phyloP scores from a whole-genome alignment of 2,113 vertebrate genomes.

The Dipodomys merriami region DNA sequence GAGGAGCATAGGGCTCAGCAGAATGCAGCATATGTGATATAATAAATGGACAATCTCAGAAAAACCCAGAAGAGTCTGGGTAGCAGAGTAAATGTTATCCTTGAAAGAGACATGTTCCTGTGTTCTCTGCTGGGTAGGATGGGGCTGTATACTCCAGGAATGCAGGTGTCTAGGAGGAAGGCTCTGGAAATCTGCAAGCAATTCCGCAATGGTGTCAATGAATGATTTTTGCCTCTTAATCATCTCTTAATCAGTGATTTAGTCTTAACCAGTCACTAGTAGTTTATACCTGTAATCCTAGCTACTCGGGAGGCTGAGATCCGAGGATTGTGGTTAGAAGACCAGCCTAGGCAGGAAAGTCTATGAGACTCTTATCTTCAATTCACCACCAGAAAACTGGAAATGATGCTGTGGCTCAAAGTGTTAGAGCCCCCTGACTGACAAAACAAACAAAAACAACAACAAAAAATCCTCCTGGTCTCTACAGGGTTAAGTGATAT shows the following conservation, averaged over 20 bases:
- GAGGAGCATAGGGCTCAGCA: not conserved
- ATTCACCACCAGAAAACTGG: too few relatives aligned
- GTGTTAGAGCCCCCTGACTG: too few relatives aligned
- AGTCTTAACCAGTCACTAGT: too few relatives aligned
- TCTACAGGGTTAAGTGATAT: not conserved
- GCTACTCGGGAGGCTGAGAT: too few relatives aligned
- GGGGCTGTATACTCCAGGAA: not conserved
- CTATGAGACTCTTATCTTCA: too few relatives aligned
- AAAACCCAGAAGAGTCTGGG: not conserved
- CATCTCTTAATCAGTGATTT: not conserved
- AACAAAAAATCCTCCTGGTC: not conserved
- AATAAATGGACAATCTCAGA: not conserved
- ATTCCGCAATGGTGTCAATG: too few relatives aligned
- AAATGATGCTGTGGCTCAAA: too few relatives aligned
- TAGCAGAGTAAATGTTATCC: not conserved
- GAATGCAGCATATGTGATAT: not conserved
- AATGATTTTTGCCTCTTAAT: not conserved
- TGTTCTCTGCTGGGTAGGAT: not conserved
- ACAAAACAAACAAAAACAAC: too few relatives aligned
- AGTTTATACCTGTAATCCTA: too few relatives aligned
- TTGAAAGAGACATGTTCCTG: not conserved
- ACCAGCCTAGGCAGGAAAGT: too few relatives aligned
- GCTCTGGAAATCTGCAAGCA: not conserved
- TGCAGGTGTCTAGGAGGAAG: not conserved
- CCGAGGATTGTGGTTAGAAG: too few relatives aligned